Evolutionary conservation across 2,888 invertebrate genomes (phyloP).

Genomic region (Choreutis nemorana): DNA sequence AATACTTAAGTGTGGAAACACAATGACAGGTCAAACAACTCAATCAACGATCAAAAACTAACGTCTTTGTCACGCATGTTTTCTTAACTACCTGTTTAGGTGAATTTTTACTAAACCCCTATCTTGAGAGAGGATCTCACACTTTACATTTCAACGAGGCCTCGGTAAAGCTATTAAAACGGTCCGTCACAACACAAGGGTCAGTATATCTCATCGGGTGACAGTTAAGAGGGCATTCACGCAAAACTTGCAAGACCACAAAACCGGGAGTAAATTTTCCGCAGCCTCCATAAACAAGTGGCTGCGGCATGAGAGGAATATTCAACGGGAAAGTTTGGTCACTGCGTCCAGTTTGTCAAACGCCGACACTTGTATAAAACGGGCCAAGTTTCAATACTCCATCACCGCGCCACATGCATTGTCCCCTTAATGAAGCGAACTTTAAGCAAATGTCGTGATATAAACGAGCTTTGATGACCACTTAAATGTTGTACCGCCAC

Average conservation of each 20-base stretch:
- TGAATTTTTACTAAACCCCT: too few species aligned
- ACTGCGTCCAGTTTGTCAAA: slow-evolving; percentile 31
- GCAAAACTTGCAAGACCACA: slow-evolving; percentile 46
- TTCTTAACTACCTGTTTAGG: too few species aligned
- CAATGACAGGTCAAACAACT: too few species aligned
- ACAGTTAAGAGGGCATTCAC: slow-evolving; percentile 39
- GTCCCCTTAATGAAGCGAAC: slow-evolving; percentile 57
- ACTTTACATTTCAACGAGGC: too few species aligned
- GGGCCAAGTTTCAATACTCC: slow-evolving; percentile 41
- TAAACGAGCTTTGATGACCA: slow-evolving; percentile 56
- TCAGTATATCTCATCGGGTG: slow-evolving; percentile 40
- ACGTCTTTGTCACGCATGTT: too few species aligned
- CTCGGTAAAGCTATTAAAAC: too few species aligned
- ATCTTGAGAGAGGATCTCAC: too few species aligned
- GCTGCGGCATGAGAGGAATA: slow-evolving; percentile 40
- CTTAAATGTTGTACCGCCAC: slow-evolving; percentile 41
- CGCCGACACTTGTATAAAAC: slow-evolving; percentile 57
- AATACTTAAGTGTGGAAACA: too few species aligned
- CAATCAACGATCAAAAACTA: too few species aligned
- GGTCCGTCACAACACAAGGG: slow-evolving; percentile 9
- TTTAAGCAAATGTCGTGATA: slow-evolving; percentile 43
- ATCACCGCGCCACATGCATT: slow-evolving; percentile 48
- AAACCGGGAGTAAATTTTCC: slow-evolving; percentile 35
- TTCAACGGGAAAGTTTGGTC: slow-evolving; percentile 57
- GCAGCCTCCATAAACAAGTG: slow-evolving; percentile 47